Conservation (phyloP, 2,797 vertebrate genomes). For the Petrocephalus sullivani region DNA sequence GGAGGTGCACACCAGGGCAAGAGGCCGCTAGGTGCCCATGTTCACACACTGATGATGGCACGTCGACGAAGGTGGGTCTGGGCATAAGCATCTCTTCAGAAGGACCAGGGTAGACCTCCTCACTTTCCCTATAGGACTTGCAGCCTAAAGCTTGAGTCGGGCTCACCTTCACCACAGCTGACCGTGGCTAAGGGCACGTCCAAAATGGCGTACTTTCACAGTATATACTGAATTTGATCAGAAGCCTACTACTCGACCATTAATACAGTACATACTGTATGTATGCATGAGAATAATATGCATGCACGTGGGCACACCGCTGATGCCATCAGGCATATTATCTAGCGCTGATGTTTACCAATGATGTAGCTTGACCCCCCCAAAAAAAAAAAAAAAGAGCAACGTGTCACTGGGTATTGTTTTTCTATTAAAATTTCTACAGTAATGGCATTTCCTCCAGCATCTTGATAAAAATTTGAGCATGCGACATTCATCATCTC, state of each 20-base stretch:
- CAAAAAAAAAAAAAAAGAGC: not conserved
- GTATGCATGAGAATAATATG: not conserved
- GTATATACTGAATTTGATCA: not conserved
- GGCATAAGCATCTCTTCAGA: not conserved
- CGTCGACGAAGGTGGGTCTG: not conserved
- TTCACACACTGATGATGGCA: not conserved
- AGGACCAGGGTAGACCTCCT: not conserved
- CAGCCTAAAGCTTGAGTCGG: not conserved
- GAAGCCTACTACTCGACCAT: not conserved
- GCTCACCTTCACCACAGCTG: not conserved
- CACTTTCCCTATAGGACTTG: not conserved
- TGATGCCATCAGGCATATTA: not conserved
- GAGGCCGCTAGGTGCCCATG: not conserved
- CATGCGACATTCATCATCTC: not conserved
- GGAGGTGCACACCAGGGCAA: not conserved
- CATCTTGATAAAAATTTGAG: not conserved
- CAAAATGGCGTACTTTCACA: not conserved
- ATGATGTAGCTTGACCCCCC: no score
- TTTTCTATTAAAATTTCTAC: not conserved
- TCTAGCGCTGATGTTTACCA: not conserved
- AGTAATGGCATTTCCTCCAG: not conserved
- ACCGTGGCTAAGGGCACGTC: not conserved
- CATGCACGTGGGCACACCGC: not conserved
- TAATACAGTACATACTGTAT: not conserved
- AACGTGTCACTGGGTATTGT: not conserved